Percentiles rank a stretch among this genome's conserved stretches.
phyloP scores from a whole-genome alignment of 2,797 vertebrate genomes.

The Okamejei kenojei region DNA sequence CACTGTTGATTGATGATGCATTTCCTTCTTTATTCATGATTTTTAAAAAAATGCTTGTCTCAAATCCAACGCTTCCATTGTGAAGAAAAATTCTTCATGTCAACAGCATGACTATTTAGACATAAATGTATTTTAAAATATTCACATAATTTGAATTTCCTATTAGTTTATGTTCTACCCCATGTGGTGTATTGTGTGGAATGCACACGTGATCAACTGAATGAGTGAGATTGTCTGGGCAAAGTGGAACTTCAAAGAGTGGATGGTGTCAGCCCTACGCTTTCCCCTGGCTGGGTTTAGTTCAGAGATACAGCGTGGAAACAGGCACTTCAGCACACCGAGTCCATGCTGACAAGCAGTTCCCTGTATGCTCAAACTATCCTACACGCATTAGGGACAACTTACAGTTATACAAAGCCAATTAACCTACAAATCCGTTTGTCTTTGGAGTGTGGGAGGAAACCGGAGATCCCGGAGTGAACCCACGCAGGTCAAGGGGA shows the following conservation, averaged over 20 bases:
- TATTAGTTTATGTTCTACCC: neutral
- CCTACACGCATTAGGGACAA: no score
- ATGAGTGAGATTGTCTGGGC: no score
- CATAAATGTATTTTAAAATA: neutral
- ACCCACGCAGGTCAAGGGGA: no score
- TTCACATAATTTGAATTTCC: neutral
- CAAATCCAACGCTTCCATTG: neutral
- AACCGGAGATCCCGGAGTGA: no score
- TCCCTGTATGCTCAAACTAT: no score
- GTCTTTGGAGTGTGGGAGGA: no score
- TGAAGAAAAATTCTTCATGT: neutral
- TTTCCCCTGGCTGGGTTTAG: neutral
- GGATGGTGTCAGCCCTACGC: neutral
- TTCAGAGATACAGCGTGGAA: no score
- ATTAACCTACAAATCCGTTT: no score
- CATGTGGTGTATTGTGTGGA: neutral
- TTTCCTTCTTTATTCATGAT: neutral
- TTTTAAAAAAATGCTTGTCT: neutral
- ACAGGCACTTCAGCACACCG: no score
- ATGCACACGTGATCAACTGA: neutral
- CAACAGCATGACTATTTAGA: neutral
- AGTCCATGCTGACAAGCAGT: no score
- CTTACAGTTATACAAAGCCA: no score
- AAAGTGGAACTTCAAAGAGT: neutral
- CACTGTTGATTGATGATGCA: neutral